Evolutionary conservation across 2,888 invertebrate genomes (phyloP).

Genomic region (Terebella lapidaria): DNA sequence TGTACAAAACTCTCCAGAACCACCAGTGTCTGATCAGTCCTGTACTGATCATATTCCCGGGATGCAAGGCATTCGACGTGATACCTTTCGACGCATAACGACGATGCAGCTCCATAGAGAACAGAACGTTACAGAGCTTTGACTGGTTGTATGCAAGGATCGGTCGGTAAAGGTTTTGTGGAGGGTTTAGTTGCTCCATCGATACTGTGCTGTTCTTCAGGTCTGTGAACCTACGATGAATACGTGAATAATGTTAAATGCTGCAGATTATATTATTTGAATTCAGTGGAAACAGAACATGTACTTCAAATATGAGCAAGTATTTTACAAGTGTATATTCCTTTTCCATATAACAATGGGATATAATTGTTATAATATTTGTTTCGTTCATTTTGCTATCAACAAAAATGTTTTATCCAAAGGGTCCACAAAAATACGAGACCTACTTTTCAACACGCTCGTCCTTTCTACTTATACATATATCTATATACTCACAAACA

Average conservation of each 20-base stretch:
- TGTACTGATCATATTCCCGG: slow-evolving; percentile 75
- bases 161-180: slow-evolving; percentile 64
- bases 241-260: background rate
- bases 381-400: too few relatives aligned
- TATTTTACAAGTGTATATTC: too few relatives aligned
- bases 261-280: too few relatives aligned
- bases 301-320: too few relatives aligned
- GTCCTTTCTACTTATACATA: too few relatives aligned
- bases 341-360: too few relatives aligned
- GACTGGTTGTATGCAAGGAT: slow-evolving; percentile 82
- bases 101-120: slow-evolving; percentile 71
- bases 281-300: too few relatives aligned
- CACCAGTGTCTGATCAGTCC: slow-evolving; percentile 77
- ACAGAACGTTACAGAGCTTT: slow-evolving; percentile 82
- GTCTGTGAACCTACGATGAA: slow-evolving; percentile 40
- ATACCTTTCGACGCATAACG: slow-evolving; percentile 23
- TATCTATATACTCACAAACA: too few relatives aligned
- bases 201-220: slow-evolving; percentile 45
- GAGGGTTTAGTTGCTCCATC: slow-evolving; percentile 64
- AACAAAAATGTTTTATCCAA: too few relatives aligned
- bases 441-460: too few relatives aligned
- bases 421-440: too few relatives aligned
- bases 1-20: slow-evolving; percentile 72
- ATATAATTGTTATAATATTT: too few relatives aligned
- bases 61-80: slow-evolving; percentile 40